Evolutionary conservation across 2,113 vertebrate genomes (phyloP).

Genomic region (Oreotrochilus melanogaster): DNA sequence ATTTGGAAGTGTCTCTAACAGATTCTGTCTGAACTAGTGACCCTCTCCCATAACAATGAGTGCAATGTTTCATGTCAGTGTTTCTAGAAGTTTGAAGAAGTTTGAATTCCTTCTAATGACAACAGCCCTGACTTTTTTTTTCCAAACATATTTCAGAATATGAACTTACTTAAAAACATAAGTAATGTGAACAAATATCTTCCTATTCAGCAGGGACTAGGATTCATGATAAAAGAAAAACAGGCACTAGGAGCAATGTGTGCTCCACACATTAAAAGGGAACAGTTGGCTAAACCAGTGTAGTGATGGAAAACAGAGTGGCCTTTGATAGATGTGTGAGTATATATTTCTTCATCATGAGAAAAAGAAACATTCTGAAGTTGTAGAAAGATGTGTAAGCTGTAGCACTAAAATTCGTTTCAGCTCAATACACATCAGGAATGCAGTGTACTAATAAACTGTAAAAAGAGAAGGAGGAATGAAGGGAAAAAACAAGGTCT

Average conservation of each 20-base stretch:
- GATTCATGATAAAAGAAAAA: slow-evolving; percentile 42
- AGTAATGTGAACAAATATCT: slow-evolving; percentile 45
- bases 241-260: not conserved
- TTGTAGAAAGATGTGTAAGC: not conserved
- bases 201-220: not conserved
- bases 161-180: slow-evolving; percentile 36
- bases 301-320: slow-evolving; percentile 36
- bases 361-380: slow-evolving; percentile 25
- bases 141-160: slow-evolving; percentile 21
- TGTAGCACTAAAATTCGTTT: not conserved
- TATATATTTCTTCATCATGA: slow-evolving; percentile 27
- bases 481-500: not conserved
- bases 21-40: slow-evolving; percentile 51
- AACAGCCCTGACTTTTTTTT: slow-evolving; percentile 31
- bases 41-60: slow-evolving; percentile 29
- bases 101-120: slow-evolving; percentile 15
- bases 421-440: slow-evolving; percentile 25
- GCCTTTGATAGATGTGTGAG: slow-evolving; percentile 6
- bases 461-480: slow-evolving; percentile 6
- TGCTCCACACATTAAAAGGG: not conserved
- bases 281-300: not conserved
- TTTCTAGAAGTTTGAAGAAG: slow-evolving; percentile 6
- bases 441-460: slow-evolving; percentile 19
- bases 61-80: slow-evolving; percentile 44
- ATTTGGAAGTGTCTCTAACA: not conserved